Conservation (phyloP, 2,797 vertebrate genomes). For the Semotilus atromaculatus region DNA sequence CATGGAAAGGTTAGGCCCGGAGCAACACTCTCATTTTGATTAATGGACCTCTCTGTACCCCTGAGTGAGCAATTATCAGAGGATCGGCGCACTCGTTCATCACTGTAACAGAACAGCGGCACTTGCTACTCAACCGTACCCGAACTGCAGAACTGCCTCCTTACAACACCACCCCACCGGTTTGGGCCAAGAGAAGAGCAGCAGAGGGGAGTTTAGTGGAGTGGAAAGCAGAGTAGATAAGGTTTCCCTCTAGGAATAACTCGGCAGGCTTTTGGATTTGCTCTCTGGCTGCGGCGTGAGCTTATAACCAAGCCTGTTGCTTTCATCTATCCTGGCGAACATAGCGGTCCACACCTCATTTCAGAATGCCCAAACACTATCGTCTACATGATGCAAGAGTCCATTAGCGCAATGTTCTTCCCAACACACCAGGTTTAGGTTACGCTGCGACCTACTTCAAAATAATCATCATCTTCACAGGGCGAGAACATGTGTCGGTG, state of each 20-base stretch:
- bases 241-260: slow-evolving; percentile 65
- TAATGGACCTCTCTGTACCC: slow-evolving; percentile 83
- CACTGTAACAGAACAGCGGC: slow-evolving; percentile 76
- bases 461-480: slow-evolving; percentile 6
- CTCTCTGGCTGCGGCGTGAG: slow-evolving; percentile 44
- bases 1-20: slow-evolving; percentile 68
- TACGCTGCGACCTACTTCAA: neutral
- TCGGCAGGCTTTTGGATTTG: slow-evolving; percentile 56
- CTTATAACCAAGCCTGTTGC: slow-evolving; percentile 48
- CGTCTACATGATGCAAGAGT: slow-evolving; percentile 15
- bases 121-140: slow-evolving; percentile 65
- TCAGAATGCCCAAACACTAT: slow-evolving; percentile 11
- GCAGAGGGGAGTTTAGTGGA: slow-evolving; percentile 46
- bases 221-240: slow-evolving; percentile 57
- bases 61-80: slow-evolving; percentile 87
- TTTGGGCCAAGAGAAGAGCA: slow-evolving; percentile 53
- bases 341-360: slow-evolving; percentile 17
- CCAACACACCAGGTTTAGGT: neutral
- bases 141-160: slow-evolving; percentile 68
- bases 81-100: slow-evolving; percentile 82
- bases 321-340: slow-evolving; percentile 45
- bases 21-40: slow-evolving; percentile 80
- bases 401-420: slow-evolving; percentile 4
- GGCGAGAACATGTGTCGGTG: neutral
- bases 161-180: slow-evolving; percentile 51